These are phyloP conservation scores for Athene noctua DNA, from an alignment of 2,113 vertebrate genomes.

Conservation along the genomic window DNA sequence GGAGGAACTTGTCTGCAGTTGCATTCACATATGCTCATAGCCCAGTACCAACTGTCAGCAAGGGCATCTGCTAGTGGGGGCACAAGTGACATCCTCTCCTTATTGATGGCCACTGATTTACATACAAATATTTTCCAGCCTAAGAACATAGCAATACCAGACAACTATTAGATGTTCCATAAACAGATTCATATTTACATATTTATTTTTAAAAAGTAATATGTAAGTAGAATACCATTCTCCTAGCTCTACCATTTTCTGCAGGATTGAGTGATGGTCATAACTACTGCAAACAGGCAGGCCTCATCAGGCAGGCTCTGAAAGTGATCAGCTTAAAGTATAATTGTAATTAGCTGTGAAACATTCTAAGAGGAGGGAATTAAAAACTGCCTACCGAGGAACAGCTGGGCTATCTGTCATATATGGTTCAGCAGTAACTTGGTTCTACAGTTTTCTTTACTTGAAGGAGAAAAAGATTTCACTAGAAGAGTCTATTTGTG, in stretches of 20 bases:
- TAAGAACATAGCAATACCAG: background rate
- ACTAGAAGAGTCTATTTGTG: background rate
- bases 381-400: background rate
- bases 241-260: background rate
- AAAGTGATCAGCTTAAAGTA: background rate
- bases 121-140: background rate
- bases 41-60: background rate
- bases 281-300: background rate
- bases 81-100: background rate
- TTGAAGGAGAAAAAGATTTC: background rate
- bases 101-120: background rate
- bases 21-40: background rate
- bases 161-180: background rate
- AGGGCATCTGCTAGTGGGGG: background rate
- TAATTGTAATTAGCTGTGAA: slow-evolving; percentile 34
- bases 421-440: background rate
- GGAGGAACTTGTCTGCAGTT: background rate
- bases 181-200: background rate
- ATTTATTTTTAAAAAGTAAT: background rate
- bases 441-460: background rate
- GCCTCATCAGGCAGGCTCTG: background rate
- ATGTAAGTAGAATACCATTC: background rate
- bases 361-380: background rate
- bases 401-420: background rate
- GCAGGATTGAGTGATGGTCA: background rate